A percentile compares a stretch with the other conserved stretches of the same genome.
phyloP scores from a whole-genome alignment of 2,113 vertebrate species.

The Cynopterus brachyotis region DNA sequence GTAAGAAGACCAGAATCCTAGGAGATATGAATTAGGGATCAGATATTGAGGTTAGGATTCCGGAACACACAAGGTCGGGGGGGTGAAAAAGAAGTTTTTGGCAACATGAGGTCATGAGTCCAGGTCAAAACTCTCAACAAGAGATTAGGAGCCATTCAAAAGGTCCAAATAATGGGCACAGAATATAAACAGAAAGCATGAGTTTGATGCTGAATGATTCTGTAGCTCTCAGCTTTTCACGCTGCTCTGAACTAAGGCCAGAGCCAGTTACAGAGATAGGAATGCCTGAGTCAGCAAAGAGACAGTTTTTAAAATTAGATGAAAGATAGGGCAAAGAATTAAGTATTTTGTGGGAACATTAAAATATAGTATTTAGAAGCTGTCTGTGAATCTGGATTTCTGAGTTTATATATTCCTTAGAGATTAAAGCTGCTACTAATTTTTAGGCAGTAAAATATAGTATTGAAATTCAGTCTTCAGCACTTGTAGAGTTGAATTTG shows the following conservation, averaged over 20 bases:
- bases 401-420: neutral
- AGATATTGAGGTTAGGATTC: constrained; percentile 23
- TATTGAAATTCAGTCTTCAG: neutral
- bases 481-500: neutral
- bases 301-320: neutral
- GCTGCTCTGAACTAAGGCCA: neutral
- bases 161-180: neutral
- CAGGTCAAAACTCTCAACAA: neutral
- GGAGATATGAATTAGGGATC: neutral
- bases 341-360: neutral
- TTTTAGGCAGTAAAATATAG: neutral
- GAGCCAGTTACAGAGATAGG: neutral
- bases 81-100: neutral
- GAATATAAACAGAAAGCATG: neutral
- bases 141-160: constrained; percentile 27
- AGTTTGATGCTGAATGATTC: neutral
- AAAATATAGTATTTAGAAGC: constrained; percentile 22
- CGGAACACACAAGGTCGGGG: neutral
- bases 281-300: neutral
- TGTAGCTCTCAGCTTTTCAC: neutral
- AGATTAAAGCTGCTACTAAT: neutral
- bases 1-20: neutral
- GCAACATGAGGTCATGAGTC: constrained; percentile 30
- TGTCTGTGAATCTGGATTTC: neutral
- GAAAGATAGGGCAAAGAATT: neutral